A percentile compares a stretch with the other conserved stretches of the same genome.
Evolutionary conservation across 2,888 invertebrate genomes (phyloP).

Genomic region (Scaptomyza polygonia): DNA sequence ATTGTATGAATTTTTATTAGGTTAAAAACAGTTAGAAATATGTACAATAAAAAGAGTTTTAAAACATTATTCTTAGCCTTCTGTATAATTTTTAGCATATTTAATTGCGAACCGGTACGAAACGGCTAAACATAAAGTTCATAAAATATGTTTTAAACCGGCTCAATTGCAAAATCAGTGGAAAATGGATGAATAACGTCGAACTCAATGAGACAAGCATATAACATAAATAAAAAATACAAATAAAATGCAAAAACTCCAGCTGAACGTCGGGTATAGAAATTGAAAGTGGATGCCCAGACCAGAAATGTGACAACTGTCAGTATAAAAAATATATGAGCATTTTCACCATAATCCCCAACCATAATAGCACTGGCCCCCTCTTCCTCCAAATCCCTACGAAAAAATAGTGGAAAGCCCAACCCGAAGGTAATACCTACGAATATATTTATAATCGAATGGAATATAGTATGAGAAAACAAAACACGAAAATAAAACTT

Average conservation of each 20-base stretch:
- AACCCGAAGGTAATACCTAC: constrained; percentile 44
- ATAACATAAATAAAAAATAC: constrained; percentile 31
- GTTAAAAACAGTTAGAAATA: too few relatives aligned
- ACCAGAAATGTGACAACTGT: constrained; percentile 13
- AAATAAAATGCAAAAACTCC: constrained; percentile 39
- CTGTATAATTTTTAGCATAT: too few relatives aligned
- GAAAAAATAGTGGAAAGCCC: constrained; percentile 22
- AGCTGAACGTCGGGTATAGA: constrained; percentile 48
- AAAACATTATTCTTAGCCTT: too few relatives aligned
- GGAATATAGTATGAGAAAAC: too few relatives aligned
- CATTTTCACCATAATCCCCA: constrained; percentile 39
- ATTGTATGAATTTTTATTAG: too few relatives aligned
- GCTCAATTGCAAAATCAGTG: background rate
- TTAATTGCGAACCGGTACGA: too few relatives aligned
- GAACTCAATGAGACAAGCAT: constrained; percentile 26
- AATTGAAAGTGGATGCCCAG: constrained; percentile 43
- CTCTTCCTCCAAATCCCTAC: background rate
- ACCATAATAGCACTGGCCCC: constrained; percentile 16
- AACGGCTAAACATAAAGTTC: too few relatives aligned
- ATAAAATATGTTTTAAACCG: background rate
- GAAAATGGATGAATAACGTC: constrained; percentile 32
- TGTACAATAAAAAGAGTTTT: too few relatives aligned
- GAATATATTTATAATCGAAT: background rate
- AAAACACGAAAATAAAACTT: too few relatives aligned
- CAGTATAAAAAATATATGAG: constrained; percentile 43